Evolutionary conservation across 2,888 invertebrate species (phyloP).

Genomic region (Drosophila planitibia): DNA sequence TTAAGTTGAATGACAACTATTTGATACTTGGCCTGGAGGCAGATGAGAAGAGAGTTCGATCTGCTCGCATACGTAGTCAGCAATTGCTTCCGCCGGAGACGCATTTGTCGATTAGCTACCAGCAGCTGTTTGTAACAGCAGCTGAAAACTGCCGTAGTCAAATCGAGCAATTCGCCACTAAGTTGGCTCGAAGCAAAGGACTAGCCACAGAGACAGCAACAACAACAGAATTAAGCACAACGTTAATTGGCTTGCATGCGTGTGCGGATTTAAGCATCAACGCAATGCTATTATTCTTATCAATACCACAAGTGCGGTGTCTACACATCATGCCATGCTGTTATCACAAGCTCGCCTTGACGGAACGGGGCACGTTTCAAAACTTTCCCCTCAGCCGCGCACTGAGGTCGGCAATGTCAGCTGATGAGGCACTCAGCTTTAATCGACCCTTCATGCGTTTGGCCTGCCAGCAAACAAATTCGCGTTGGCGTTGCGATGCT

Average conservation of each 20-base stretch:
- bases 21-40: constrained; percentile 90
- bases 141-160: constrained; percentile 85
- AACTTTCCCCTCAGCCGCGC: constrained; percentile 89
- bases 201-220: neutral
- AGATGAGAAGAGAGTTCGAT: constrained; percentile 86
- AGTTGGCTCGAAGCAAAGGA: constrained; percentile 53
- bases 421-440: constrained; percentile 79
- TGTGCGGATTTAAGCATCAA: constrained; percentile 91
- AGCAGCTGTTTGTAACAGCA: constrained; percentile 86
- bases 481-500: constrained; percentile 86
- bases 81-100: constrained; percentile 87
- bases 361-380: constrained; percentile 84
- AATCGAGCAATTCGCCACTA: constrained; percentile 85
- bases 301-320: constrained; percentile 86
- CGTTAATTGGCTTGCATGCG: constrained; percentile 90
- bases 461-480: constrained; percentile 89
- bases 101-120: constrained; percentile 87
- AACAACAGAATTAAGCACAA: constrained; percentile 16
- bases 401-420: constrained; percentile 85
- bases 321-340: constrained; percentile 92
- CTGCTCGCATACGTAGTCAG: constrained; percentile 87
- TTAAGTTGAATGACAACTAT: constrained; percentile 86
- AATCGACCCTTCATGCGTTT: constrained; percentile 90
- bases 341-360: constrained; percentile 89
- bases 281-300: constrained; percentile 88